A percentile compares a stretch with the other conserved stretches of the same genome.
Evolutionary conservation across 2,888 invertebrate species (phyloP).

Genomic region (Lycia hirtaria): DNA sequence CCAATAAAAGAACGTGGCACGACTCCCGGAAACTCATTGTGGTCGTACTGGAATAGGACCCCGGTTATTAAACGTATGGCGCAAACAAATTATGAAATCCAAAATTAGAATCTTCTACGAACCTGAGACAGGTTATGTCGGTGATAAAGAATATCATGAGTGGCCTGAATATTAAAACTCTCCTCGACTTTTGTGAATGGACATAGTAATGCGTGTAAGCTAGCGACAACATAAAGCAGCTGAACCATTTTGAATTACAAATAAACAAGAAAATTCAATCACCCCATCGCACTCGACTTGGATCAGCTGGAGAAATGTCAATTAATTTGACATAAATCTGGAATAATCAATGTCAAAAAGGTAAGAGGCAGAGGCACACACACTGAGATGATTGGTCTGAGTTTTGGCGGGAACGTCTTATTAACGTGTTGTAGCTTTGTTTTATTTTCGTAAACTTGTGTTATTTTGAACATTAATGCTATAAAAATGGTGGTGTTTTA

Average conservation of each 20-base stretch:
- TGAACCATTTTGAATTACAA: constrained; percentile 87
- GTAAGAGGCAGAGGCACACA: too few relatives aligned
- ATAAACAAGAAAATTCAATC: constrained; percentile 51
- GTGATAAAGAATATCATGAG: constrained; percentile 97
- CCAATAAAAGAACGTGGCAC: constrained; percentile 99
- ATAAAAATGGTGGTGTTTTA: too few relatives aligned
- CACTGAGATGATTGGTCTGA: too few relatives aligned
- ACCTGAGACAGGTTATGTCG: constrained; percentile 94
- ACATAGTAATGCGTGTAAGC: constrained; percentile 93
- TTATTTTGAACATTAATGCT: too few relatives aligned
- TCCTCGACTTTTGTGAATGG: constrained; percentile 99
- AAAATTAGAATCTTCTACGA: constrained; percentile 78
- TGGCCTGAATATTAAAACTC: constrained; percentile 99
- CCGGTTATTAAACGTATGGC: constrained; percentile 47
- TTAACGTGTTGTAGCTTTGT: too few relatives aligned
- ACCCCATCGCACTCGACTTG: constrained; percentile 58
- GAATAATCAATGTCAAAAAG: too few relatives aligned
- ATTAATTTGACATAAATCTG: neutral
- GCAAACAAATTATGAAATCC: constrained; percentile 61
- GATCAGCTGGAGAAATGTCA: constrained; percentile 22
- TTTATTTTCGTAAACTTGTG: too few relatives aligned
- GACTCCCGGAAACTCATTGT: constrained; percentile 98
- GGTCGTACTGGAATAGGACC: constrained; percentile 93
- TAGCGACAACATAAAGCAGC: constrained; percentile 90
- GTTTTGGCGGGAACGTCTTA: too few relatives aligned